A percentile compares a stretch with the other conserved stretches of the same genome.
Evolutionary conservation across 1,140 invertebrate species (phyloP).

Genomic region (Thaumetopoea pityocampa): DNA sequence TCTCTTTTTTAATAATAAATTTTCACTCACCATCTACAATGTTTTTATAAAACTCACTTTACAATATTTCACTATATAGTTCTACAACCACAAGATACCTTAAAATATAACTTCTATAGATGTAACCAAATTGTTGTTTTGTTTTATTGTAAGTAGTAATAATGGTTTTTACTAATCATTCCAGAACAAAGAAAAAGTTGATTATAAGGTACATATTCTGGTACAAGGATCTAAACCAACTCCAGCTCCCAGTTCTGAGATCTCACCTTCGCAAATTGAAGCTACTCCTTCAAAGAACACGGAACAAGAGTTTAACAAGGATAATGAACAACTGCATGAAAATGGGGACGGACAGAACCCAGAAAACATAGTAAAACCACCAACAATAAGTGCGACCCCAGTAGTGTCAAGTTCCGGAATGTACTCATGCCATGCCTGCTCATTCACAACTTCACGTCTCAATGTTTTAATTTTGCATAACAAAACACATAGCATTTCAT

Average conservation of each 20-base stretch:
- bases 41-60: slow-evolving; percentile 4
- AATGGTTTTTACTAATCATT: slow-evolving; percentile 27
- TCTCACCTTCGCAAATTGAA: slow-evolving; percentile 27
- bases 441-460: slow-evolving; percentile 79
- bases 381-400: slow-evolving; percentile 27
- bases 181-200: slow-evolving; percentile 74
- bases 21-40: too few species aligned
- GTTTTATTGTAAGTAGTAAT: too few species aligned
- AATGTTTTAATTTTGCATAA: slow-evolving; percentile 84
- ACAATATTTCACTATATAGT: too few species aligned
- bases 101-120: too few species aligned
- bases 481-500: slow-evolving; percentile 76
- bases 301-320: slow-evolving; percentile 31
- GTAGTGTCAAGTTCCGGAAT: slow-evolving; percentile 52
- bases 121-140: too few species aligned
- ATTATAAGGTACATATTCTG: slow-evolving; percentile 80
- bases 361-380: slow-evolving; percentile 16
- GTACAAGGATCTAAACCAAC: slow-evolving; percentile 68
- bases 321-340: slow-evolving; percentile 12
- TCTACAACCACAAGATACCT: too few species aligned
- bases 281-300: slow-evolving; percentile 48
- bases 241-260: slow-evolving; percentile 21
- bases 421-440: slow-evolving; percentile 81
- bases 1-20: too few species aligned
- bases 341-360: slow-evolving; percentile 26